Conservation (phyloP, 2,888 invertebrate genomes). For the Chrysotoxum bicinctum region DNA sequence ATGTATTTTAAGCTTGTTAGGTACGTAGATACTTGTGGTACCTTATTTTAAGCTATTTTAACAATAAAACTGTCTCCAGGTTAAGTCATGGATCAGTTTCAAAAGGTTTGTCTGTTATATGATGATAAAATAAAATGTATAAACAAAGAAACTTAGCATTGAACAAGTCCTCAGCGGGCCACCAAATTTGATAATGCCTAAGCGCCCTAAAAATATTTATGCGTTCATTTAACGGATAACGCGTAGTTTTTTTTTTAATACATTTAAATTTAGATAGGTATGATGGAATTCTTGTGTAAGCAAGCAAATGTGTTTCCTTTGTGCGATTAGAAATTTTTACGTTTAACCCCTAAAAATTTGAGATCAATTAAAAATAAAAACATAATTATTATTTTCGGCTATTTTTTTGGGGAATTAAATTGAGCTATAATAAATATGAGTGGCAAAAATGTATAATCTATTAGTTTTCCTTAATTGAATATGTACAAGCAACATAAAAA, state of each 20-base stretch:
- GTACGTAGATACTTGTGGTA: background rate
- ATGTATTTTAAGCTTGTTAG: constrained; percentile 35
- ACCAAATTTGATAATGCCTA: background rate
- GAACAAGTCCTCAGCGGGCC: background rate
- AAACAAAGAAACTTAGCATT: background rate
- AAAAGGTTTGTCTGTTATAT: background rate
- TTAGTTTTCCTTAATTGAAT: background rate
- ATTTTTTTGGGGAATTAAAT: background rate
- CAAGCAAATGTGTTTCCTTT: background rate
- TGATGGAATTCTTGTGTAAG: constrained; percentile 8
- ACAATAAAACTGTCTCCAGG: background rate
- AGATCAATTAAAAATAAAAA: background rate
- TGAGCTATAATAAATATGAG: background rate
- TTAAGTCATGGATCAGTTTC: background rate
- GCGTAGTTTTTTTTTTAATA: background rate
- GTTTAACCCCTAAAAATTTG: background rate
- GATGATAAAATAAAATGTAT: constrained; percentile 1
- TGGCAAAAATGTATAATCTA: background rate
- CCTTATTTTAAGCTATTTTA: constrained; percentile 6
- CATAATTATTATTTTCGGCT: background rate
- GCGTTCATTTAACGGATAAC: background rate
- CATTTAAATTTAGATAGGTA: background rate
- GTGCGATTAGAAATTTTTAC: background rate
- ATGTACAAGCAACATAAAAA: background rate
- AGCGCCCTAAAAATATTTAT: constrained; percentile 21